Percentiles rank a stretch among this genome's conserved stretches.
Evolutionary conservation across 2,797 vertebrate species (phyloP).

Genomic region (Anguilla anguilla): DNA sequence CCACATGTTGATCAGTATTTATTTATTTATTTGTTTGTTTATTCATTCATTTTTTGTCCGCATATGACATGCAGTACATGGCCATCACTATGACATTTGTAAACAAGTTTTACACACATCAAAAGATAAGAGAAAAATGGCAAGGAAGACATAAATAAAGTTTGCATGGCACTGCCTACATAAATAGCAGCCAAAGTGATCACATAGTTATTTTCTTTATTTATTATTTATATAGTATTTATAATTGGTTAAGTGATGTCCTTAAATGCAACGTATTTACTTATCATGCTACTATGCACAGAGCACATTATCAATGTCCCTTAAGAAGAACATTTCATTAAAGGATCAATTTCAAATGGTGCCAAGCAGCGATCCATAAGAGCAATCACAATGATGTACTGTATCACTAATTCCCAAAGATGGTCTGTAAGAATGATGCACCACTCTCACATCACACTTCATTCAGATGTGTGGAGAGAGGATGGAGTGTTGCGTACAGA

Average conservation of each 20-base stretch:
- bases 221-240: not conserved
- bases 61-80: not conserved
- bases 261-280: not conserved
- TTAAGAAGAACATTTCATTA: not conserved
- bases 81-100: not conserved
- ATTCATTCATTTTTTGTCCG: no score
- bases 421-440: not conserved
- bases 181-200: not conserved
- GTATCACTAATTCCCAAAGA: not conserved
- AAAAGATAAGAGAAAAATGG: not conserved
- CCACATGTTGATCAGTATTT: constrained; percentile 11
- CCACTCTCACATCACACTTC: not conserved
- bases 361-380: not conserved
- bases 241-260: not conserved
- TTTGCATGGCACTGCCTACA: not conserved
- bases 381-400: not conserved
- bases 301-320: not conserved
- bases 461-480: not conserved
- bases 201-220: not conserved
- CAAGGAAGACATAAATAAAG: not conserved
- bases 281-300: not conserved
- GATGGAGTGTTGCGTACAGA: not conserved
- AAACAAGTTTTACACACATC: not conserved
- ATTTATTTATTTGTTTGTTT: not conserved
- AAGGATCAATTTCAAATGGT: not conserved